A percentile compares a stretch with the other conserved stretches of the same genome.
phyloP scores from a whole-genome alignment of 2,113 vertebrate species.

The Platichthys flesus region DNA sequence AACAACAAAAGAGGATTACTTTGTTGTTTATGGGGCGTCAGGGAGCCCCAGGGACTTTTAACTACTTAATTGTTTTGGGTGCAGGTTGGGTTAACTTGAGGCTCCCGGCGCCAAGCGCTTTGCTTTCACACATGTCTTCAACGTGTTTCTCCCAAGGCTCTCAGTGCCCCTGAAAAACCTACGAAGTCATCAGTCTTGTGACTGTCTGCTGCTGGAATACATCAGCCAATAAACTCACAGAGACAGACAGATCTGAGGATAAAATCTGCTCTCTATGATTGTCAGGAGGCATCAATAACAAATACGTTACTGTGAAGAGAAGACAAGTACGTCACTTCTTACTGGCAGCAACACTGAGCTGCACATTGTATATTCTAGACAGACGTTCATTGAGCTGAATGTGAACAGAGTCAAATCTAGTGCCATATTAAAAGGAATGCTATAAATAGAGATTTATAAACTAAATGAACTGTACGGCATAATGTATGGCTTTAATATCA shows the following conservation, averaged over 20 bases:
- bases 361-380: not conserved
- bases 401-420: not conserved
- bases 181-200: constrained; percentile 42
- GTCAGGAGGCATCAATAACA: not conserved
- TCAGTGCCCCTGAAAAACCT: constrained; percentile 42
- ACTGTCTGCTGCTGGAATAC: constrained; percentile 31
- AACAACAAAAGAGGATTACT: constrained; percentile 68
- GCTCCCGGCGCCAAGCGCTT: constrained; percentile 20
- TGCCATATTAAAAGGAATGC: not conserved
- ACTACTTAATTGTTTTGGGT: constrained; percentile 64
- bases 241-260: not conserved
- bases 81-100: constrained; percentile 47
- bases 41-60: constrained; percentile 53
- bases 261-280: not conserved
- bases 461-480: not conserved
- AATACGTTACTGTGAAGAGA: not conserved
- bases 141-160: constrained; percentile 26
- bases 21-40: constrained; percentile 65
- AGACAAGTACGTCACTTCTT: not conserved
- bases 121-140: constrained; percentile 65
- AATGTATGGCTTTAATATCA: constrained; percentile 3
- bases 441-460: not conserved
- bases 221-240: constrained; percentile 6
- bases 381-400: not conserved
- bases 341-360: not conserved